Evolutionary conservation across 2,888 invertebrate genomes (phyloP).

Genomic region (Chymomyza caudatula): DNA sequence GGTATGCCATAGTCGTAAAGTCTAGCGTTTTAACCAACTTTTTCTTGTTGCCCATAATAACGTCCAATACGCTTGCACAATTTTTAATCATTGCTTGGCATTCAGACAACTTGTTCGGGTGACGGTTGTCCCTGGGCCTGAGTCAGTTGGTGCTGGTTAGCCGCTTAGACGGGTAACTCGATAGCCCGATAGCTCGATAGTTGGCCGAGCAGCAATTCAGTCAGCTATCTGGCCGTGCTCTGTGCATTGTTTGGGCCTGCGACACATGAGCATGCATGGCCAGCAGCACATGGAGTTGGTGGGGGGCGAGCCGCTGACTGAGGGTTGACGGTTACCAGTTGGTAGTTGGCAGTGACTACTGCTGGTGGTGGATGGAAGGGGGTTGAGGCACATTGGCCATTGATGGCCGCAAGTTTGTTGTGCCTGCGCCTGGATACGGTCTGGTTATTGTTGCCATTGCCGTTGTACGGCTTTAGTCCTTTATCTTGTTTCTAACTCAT

Average conservation of each 20-base stretch:
- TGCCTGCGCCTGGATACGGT: neutral
- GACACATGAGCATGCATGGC: constrained; percentile 65
- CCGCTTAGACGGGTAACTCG: neutral
- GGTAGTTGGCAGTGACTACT: neutral
- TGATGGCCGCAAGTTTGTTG: constrained; percentile 1
- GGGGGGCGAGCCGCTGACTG: neutral
- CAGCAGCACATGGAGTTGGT: constrained; percentile 12
- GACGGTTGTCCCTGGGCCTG: constrained; percentile 14
- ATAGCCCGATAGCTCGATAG: neutral
- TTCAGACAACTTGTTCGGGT: constrained; percentile 33
- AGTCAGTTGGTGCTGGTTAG: neutral
- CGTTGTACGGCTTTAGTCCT: constrained; percentile 63
- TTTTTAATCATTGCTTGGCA: constrained; percentile 62
- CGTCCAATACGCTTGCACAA: constrained; percentile 53
- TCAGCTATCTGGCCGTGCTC: constrained; percentile 3
- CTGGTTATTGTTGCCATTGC: constrained; percentile 50
- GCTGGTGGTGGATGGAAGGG: neutral
- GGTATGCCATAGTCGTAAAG: neutral
- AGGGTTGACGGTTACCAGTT: neutral
- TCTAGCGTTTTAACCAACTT: too few species aligned
- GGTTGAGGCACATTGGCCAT: neutral
- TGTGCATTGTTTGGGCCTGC: constrained; percentile 54
- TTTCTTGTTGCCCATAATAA: neutral
- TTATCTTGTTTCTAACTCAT: constrained; percentile 77
- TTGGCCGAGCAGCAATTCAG: neutral